Evolutionary conservation across 2,797 vertebrate genomes (phyloP).

Genomic region (Cossypha caffra): DNA sequence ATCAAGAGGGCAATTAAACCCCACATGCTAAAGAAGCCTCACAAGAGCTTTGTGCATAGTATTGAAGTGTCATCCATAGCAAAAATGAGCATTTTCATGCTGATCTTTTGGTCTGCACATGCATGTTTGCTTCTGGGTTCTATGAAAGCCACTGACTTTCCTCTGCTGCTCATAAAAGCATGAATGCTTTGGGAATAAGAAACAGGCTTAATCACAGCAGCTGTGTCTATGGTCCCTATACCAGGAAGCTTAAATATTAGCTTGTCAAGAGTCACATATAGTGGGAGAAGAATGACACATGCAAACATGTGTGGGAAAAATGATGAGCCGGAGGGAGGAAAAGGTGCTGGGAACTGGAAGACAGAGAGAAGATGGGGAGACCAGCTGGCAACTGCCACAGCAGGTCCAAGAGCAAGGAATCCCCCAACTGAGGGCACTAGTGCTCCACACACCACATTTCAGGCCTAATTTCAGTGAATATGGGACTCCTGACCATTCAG

Average conservation of each 20-base stretch:
- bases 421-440: background rate
- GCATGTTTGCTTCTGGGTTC: background rate
- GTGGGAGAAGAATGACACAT: background rate
- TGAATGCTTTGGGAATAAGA: background rate
- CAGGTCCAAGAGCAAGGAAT: background rate
- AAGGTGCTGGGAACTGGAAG: background rate
- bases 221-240: too few species aligned
- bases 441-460: background rate
- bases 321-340: background rate
- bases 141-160: background rate
- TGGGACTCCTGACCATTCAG: background rate
- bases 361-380: background rate
- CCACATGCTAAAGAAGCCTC: background rate
- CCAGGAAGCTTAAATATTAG: background rate
- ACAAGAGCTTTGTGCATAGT: background rate
- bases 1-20: background rate
- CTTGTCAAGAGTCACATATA: fast-evolving
- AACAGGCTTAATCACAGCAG: background rate
- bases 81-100: background rate
- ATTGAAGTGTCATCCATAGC: background rate
- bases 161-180: background rate
- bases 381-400: background rate
- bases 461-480: background rate
- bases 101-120: background rate
- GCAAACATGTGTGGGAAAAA: background rate